These are phyloP conservation scores for Moxostoma hubbsi DNA, from an alignment of 2,797 vertebrate genomes.

Conservation along the genomic window DNA sequence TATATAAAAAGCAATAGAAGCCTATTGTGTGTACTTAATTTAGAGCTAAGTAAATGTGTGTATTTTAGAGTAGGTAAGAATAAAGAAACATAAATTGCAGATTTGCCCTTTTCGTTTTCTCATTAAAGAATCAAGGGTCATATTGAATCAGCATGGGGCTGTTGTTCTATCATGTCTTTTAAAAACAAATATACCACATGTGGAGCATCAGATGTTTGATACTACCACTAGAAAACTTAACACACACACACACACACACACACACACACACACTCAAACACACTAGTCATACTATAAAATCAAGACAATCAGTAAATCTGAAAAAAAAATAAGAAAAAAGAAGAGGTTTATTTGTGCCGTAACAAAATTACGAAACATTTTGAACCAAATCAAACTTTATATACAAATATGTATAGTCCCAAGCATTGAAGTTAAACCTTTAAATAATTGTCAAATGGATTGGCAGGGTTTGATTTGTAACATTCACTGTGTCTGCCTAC, in stretches of 20 bases:
- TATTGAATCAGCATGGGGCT: background rate
- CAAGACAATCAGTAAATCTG: background rate
- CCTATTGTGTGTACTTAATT: too few relatives aligned
- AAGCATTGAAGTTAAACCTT: background rate
- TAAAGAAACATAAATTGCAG: too few relatives aligned
- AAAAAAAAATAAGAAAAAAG: background rate
- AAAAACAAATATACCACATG: constrained; percentile 12
- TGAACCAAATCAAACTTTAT: too few relatives aligned
- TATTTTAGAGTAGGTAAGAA: too few relatives aligned
- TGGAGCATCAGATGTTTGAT: constrained; percentile 11
- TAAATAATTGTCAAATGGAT: constrained; percentile 18
- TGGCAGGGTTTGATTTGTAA: background rate
- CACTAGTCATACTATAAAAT: too few relatives aligned
- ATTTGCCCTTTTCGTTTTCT: background rate
- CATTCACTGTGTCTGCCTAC: constrained; percentile 1
- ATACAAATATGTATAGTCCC: too few relatives aligned
- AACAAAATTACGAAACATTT: background rate
- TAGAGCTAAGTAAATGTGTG: too few relatives aligned
- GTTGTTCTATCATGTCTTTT: constrained; percentile 17
- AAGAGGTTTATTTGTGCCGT: background rate
- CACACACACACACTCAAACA: too few relatives aligned
- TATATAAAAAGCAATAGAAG: too few relatives aligned
- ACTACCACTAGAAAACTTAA: background rate
- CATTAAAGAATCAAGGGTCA: background rate
- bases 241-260: too few relatives aligned